These are phyloP conservation scores for Mobula hypostoma DNA, from an alignment of 2,113 vertebrate genomes.

Conservation along the genomic window DNA sequence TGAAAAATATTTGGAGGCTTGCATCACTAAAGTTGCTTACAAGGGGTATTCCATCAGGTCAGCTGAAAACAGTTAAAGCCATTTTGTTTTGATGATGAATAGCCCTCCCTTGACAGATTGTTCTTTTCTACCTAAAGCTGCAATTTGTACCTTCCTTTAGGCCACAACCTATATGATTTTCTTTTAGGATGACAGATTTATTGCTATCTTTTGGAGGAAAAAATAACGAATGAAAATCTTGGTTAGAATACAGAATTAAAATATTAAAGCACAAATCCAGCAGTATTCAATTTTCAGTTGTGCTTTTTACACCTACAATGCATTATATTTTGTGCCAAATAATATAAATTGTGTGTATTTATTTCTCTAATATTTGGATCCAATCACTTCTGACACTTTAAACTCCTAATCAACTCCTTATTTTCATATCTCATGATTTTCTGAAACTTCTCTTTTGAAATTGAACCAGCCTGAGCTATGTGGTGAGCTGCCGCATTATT, in stretches of 20 bases:
- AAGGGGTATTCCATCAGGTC: conserved; percentile 70
- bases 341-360: background rate
- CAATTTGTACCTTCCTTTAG: conserved; percentile 78
- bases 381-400: background rate
- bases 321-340: background rate
- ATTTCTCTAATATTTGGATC: background rate
- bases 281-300: background rate
- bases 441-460: background rate
- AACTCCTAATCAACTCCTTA: background rate
- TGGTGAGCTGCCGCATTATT: background rate
- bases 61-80: conserved; percentile 63
- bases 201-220: conserved; percentile 68
- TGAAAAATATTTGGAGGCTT: conserved; percentile 60
- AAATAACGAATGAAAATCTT: conserved; percentile 69
- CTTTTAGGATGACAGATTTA: conserved; percentile 82
- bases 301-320: background rate
- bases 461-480: background rate
- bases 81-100: conserved; percentile 88
- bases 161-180: conserved; percentile 67
- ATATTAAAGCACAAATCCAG: conserved; percentile 3
- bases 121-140: conserved; percentile 76
- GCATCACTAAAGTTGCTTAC: conserved; percentile 73
- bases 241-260: conserved; percentile 56
- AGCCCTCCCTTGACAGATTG: conserved; percentile 71
- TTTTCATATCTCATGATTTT: background rate